Evolutionary conservation across 2,888 invertebrate genomes (phyloP).

Genomic region (Smittia sp.): DNA sequence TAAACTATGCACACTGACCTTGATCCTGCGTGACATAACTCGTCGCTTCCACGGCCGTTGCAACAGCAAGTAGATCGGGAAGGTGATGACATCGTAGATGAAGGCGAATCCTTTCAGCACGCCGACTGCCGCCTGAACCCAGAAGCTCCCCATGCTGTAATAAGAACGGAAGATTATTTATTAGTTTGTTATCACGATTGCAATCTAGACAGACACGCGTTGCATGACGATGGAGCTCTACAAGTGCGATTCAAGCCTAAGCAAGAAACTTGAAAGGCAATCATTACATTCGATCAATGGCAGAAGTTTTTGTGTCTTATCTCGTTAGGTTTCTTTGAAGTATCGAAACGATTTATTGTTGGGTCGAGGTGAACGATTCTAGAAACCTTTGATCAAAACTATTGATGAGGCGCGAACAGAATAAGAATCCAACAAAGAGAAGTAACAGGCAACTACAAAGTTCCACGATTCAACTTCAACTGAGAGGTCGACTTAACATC

Average conservation of each 20-base stretch:
- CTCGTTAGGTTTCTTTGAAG: too few species aligned
- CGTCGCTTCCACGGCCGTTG: conserved; percentile 86
- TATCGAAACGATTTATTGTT: too few species aligned
- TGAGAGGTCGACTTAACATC: background rate
- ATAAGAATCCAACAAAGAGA: background rate
- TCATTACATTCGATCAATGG: too few species aligned
- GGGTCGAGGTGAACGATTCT: too few species aligned
- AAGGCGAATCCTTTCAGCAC: conserved; percentile 78
- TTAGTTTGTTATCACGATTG: too few species aligned
- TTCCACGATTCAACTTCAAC: background rate
- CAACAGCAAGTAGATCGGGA: conserved; percentile 82
- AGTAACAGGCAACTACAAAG: background rate
- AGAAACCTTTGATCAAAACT: too few species aligned
- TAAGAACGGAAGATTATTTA: too few species aligned
- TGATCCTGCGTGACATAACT: conserved; percentile 70
- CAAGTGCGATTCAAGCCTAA: too few species aligned
- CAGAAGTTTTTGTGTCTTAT: too few species aligned
- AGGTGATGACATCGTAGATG: conserved; percentile 85
- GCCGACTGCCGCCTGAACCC: conserved; percentile 69
- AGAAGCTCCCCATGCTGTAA: conserved; percentile 63
- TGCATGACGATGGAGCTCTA: too few species aligned
- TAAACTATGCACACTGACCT: conserved; percentile 58
- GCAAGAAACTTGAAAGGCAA: too few species aligned
- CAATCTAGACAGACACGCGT: too few species aligned
- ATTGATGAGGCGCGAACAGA: background rate